phyloP scores from a whole-genome alignment of 2,797 vertebrate genomes.

The Loris lydekkerianus region DNA sequence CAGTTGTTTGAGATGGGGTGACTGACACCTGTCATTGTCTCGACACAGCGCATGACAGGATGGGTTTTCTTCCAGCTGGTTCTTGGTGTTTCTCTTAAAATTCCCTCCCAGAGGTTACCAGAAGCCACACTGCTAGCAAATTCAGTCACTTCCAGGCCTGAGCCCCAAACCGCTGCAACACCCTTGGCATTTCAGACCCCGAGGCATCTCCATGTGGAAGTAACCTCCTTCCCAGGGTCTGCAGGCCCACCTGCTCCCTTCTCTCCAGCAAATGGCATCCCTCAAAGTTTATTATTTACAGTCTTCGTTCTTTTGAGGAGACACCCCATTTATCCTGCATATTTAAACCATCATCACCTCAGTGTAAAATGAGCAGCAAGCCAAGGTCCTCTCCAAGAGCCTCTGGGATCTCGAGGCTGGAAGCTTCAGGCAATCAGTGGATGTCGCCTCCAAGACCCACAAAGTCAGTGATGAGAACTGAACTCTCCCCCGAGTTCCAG shows the following conservation, averaged over 20 bases:
- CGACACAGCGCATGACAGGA: too few species aligned
- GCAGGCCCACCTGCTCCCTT: accelerated
- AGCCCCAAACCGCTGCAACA: accelerated
- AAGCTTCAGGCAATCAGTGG: accelerated
- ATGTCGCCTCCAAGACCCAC: accelerated
- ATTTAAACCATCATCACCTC: accelerated
- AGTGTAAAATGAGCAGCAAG: accelerated
- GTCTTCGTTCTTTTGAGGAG: not conserved
- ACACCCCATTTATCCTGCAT: not conserved
- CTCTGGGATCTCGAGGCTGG: accelerated
- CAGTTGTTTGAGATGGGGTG: not conserved
- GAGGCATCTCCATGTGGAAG: accelerated
- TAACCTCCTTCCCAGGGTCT: accelerated
- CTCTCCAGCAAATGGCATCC: accelerated
- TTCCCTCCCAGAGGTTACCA: not conserved
- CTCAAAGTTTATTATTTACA: accelerated
- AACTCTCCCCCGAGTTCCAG: too few species aligned
- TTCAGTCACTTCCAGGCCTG: accelerated
- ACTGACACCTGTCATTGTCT: accelerated
- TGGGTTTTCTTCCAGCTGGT: not conserved
- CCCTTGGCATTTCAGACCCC: accelerated
- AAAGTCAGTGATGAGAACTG: accelerated
- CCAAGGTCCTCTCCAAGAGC: accelerated
- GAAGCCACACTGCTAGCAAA: not conserved
- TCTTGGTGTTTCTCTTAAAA: not conserved